Evolutionary conservation across 2,797 vertebrate species (phyloP).

Genomic region (Phoebastria nigripes): DNA sequence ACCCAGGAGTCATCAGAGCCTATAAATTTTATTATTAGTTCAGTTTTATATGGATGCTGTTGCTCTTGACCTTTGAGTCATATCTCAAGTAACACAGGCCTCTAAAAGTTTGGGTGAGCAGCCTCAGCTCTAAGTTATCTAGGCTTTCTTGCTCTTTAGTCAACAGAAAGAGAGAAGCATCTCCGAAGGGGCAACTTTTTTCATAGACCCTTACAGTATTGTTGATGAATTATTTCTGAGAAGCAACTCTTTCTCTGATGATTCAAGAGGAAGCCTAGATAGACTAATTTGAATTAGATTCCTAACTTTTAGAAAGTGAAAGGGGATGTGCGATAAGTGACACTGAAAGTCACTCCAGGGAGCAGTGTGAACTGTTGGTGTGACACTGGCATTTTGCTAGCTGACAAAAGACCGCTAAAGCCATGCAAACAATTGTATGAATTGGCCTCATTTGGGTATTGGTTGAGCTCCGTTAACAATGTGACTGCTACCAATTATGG

Average conservation of each 20-base stretch:
- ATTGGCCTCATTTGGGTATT: background rate
- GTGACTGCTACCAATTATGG: background rate
- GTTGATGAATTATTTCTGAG: background rate
- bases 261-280: background rate
- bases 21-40: background rate
- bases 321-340: accelerated
- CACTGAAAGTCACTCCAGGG: background rate
- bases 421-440: background rate
- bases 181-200: background rate
- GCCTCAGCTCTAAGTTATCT: background rate
- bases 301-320: background rate
- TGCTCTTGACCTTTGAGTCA: background rate
- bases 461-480: background rate
- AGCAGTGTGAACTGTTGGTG: background rate
- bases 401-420: background rate
- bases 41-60: background rate
- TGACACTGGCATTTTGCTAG: background rate
- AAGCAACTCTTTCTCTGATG: background rate
- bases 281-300: background rate
- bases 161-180: background rate
- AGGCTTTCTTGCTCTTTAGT: background rate
- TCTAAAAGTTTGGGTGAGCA: background rate
- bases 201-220: background rate
- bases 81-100: background rate
- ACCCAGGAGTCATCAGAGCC: background rate